These are phyloP conservation scores for Monopterus albus DNA, from an alignment of 2,113 vertebrate genomes.

Conservation along the genomic window DNA sequence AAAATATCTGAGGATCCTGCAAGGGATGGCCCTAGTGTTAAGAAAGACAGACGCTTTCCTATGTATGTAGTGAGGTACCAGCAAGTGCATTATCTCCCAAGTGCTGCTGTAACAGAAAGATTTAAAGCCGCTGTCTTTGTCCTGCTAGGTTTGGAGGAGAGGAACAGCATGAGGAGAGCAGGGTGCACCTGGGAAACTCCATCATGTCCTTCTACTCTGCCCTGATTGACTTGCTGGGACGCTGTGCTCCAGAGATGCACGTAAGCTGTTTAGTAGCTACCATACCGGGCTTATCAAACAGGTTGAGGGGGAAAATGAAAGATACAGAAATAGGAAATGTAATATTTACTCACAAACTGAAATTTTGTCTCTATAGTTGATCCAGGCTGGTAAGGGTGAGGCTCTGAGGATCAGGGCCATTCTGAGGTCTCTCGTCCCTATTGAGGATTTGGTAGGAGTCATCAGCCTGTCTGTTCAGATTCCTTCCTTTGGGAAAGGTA, in stretches of 20 bases:
- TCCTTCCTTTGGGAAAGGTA: conserved; percentile 92
- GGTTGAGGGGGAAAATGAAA: neutral
- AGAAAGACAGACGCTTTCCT: conserved; percentile 89
- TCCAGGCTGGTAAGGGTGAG: conserved; percentile 93
- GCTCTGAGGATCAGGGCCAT: conserved; percentile 93
- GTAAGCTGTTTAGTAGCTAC: conserved; percentile 74
- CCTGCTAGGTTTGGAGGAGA: conserved; percentile 87
- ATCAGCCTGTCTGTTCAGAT: conserved; percentile 94
- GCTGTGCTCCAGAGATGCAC: conserved; percentile 95
- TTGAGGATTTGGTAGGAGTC: conserved; percentile 93
- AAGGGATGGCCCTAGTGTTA: conserved; percentile 89
- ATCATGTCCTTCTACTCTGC: conserved; percentile 96
- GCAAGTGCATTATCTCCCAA: neutral
- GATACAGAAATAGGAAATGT: neutral
- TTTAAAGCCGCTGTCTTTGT: neutral
- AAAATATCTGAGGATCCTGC: conserved; percentile 94
- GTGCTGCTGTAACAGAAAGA: neutral
- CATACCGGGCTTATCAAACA: neutral
- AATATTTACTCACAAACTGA: no score
- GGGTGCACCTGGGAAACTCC: conserved; percentile 92
- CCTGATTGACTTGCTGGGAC: conserved; percentile 92
- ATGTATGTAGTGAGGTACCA: conserved; percentile 68
- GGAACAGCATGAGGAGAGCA: conserved; percentile 91
- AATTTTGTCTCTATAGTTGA: conserved; percentile 79
- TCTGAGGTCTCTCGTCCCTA: conserved; percentile 90